Percentiles rank a stretch among this genome's conserved stretches.
Evolutionary conservation across 2,888 invertebrate genomes (phyloP).

Genomic region (Trilocha varians): DNA sequence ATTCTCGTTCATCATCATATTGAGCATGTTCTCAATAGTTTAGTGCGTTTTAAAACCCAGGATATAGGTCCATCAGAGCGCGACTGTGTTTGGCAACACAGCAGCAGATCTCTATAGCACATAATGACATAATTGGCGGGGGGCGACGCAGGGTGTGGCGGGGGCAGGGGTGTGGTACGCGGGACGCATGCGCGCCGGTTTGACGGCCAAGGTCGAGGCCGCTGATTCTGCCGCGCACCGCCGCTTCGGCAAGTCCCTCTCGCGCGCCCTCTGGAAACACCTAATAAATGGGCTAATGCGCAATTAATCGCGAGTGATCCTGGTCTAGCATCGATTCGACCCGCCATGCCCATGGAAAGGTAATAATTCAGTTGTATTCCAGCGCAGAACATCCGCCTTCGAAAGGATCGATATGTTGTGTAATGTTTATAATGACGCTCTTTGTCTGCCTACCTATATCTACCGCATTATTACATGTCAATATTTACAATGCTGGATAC

Average conservation of each 20-base stretch:
- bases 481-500: not conserved
- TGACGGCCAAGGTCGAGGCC: slow-evolving; percentile 74
- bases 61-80: slow-evolving; percentile 44
- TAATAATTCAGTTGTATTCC: slow-evolving; percentile 20
- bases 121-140: slow-evolving; percentile 70
- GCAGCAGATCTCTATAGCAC: slow-evolving; percentile 41
- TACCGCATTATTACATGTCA: not conserved
- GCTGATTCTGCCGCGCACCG: slow-evolving; percentile 68
- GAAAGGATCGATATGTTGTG: slow-evolving; percentile 30
- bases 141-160: slow-evolving; percentile 20
- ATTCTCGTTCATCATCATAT: too few relatives aligned
- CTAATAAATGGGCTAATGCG: slow-evolving; percentile 45
- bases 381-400: not conserved
- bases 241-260: slow-evolving; percentile 58
- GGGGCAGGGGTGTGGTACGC: slow-evolving; percentile 30
- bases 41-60: slow-evolving; percentile 25
- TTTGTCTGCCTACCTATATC: slow-evolving; percentile 18
- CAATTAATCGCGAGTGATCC: slow-evolving; percentile 50
- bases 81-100: slow-evolving; percentile 61
- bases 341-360: slow-evolving; percentile 19
- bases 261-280: slow-evolving; percentile 46
- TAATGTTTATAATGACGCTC: slow-evolving; percentile 48
- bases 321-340: not conserved
- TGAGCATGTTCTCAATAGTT: not conserved
- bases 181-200: slow-evolving; percentile 71